Evolutionary conservation across 1,140 invertebrate genomes (phyloP), one percentile per base, ranked within the genome.

Genomic region (Chrysoperla carnea): DNA sequence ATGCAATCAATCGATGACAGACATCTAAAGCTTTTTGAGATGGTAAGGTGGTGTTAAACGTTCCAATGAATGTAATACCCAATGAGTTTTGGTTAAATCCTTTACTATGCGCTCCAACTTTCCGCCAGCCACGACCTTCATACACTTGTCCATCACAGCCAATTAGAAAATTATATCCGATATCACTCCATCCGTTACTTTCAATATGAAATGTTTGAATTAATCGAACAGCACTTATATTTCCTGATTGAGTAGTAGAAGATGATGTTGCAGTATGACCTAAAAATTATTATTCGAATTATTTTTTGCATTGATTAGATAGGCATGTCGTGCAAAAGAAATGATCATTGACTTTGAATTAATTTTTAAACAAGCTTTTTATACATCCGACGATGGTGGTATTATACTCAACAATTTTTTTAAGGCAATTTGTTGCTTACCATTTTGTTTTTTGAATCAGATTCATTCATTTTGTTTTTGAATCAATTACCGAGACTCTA

Each of bases 121-220:
- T 49, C 27, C 64, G 58, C 66, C 73, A 75, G 0, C 70, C 75
- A 12, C 77, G 62, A 9, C 72, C 77, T 49, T 74, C 70, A 50
- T 77, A 79, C 0, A 69, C 64, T 11, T 66, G 67, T 0, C 75
- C 75, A 55, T 80, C 76, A 28, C 69, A 71, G 4, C 75, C 77
- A 31, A 81, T 67, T 23, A 79, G 44, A 47, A 78, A 80, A 46
- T 65, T 75, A 45, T 75, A 77, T 3, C 62, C 69, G 11, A 78
- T 74, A 45, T 78, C 75, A 28, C 50, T 53, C 58, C 66, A 73
- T 40, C 50, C 52, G 6, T 36, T 37, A 37, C 44, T 37, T 27
- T 66, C 59, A 49, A 76, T 65, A 43, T 74, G 72, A 4, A 61
- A 59, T 6, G 62, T 49, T 46, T 78, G 74, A 23, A 73, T 66